Conservation (phyloP, 1,140 invertebrate genomes). For the Pseudomyrmex cubaensis region DNA sequence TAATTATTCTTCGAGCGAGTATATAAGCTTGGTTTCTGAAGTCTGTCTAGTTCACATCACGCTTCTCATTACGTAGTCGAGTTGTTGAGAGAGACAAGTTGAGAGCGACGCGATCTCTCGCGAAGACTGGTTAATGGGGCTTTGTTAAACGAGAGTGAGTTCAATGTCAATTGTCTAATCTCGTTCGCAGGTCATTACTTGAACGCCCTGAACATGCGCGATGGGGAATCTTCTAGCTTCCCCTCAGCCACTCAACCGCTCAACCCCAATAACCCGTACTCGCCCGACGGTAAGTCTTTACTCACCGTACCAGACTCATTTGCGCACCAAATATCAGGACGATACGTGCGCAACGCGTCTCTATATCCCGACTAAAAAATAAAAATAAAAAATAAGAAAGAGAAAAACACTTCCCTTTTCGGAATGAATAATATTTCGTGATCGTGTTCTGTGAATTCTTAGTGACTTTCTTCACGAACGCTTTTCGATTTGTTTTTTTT, state of each 20-base stretch:
- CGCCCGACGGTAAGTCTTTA: constrained; percentile 91
- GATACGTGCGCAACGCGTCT: constrained; percentile 41
- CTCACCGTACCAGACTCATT: constrained; percentile 64
- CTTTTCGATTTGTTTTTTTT: no score
- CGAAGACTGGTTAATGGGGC: constrained; percentile 75
- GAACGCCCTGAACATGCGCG: constrained; percentile 86
- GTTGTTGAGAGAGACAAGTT: not conserved
- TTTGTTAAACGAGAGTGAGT: constrained; percentile 46
- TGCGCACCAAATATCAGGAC: not conserved
- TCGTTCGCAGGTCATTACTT: constrained; percentile 86
- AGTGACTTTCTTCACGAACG: not conserved
- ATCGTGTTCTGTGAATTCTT: not conserved
- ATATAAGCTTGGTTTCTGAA: no score
- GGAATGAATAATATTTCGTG: not conserved
- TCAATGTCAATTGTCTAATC: constrained; percentile 72
- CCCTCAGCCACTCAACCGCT: constrained; percentile 91
- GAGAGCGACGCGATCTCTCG: constrained; percentile 33
- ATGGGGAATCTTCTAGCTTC: constrained; percentile 86
- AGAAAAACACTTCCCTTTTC: no score
- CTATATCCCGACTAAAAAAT: not conserved
- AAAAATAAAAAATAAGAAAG: no score
- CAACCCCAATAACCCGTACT: constrained; percentile 95
- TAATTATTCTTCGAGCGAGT: not conserved
- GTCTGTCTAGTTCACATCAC: no score
- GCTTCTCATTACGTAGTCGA: no score